Evolutionary conservation across 2,888 invertebrate species (phyloP), one percentile per base, ranked within the genome.

Genomic region (Thumatha senex): DNA sequence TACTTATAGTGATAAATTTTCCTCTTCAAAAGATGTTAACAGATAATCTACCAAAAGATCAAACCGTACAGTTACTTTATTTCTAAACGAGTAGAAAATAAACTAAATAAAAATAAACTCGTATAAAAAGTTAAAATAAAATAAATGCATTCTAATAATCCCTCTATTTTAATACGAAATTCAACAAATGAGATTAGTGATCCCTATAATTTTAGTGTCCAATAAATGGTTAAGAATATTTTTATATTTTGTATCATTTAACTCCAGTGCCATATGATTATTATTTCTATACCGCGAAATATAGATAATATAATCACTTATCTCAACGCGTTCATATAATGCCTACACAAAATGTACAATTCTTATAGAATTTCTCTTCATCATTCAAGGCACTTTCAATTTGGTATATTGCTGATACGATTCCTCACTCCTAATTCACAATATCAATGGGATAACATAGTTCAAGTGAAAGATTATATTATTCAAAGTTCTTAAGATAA

Each of bases 351-450:
- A 72, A 70, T 80, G 71, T 77, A 78, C 72, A 78, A 84, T 85
- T 82, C 84, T 83, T 78, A 72, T 56, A 82, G 80, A 84, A 80
- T 78, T 81, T 72, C 72, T 53, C 13, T 18, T 74, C 79, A 77
- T 84, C 88, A 74, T 80, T 81, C 84, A 91, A 91, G 91, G 91
- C 91, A 91, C 91, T 87, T 81, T 82, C 85, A 82, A 72, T 86
- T 90, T 91, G 91, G 91, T 91, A 91, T 89, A 89, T 88, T 90
- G 91, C 91, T 90, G 91, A 89, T 87, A 86, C 85, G 78, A 77
- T 84, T 89, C 89, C 89, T 84, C 88, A 89, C 90, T 90, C 89
- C 90, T 84, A 82, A 80, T 83, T 88, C 84, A 82, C 82, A 86
- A 86, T 85, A 85, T 83, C 81, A 81, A 82, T 84, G 80, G 78